Conservation (phyloP, 2,797 vertebrate species). For the Anas capensis region DNA sequence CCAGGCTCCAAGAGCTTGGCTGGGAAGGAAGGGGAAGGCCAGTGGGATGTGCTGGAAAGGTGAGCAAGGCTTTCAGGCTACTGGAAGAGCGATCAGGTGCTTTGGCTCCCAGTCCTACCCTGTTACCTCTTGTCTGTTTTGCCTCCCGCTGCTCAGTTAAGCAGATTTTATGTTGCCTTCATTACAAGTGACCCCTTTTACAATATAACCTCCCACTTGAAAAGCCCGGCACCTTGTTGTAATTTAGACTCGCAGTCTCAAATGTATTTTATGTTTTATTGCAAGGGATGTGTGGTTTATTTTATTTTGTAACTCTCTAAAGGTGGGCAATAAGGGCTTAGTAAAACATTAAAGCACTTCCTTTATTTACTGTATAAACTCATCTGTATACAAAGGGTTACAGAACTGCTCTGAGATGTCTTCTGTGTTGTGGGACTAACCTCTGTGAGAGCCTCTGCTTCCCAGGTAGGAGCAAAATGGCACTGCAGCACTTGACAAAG, state of each 20-base stretch:
- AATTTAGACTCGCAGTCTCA: not conserved
- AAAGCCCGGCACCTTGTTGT: not conserved
- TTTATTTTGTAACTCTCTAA: not conserved
- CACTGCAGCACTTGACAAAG: not conserved
- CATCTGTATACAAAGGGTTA: not conserved
- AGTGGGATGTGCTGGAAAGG: not conserved
- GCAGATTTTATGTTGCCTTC: not conserved
- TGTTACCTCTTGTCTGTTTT: not conserved
- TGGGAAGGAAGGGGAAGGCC: not conserved
- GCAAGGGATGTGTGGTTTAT: not conserved
- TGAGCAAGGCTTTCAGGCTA: not conserved
- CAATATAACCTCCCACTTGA: not conserved
- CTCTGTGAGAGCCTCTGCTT: not conserved
- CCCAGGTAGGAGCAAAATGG: not conserved
- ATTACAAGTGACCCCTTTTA: not conserved
- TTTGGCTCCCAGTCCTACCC: not conserved
- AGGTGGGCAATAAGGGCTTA: not conserved
- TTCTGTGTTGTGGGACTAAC: not conserved
- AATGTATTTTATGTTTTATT: not conserved
- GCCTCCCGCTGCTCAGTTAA: not conserved
- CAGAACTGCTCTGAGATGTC: not conserved
- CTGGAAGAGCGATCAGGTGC: not conserved
- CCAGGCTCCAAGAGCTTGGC: accelerated
- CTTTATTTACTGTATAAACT: not conserved
- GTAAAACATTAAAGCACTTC: not conserved